Evolutionary conservation across 2,888 invertebrate species (phyloP), one percentile per base, ranked within the genome.

Genomic region (Spisula subtruncata): DNA sequence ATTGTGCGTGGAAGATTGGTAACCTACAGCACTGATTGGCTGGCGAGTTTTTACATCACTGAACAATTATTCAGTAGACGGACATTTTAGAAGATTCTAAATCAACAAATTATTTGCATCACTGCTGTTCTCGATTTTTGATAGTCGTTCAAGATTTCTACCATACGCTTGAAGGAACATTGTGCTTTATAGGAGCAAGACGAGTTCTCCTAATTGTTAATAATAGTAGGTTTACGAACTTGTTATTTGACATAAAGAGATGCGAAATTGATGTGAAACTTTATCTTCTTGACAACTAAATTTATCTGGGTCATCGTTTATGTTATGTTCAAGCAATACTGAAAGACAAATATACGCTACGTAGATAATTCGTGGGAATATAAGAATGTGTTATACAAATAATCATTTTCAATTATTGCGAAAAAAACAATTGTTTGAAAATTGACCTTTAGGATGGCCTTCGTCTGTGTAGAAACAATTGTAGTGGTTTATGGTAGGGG

Each of bases 41-140:
- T 32, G 32, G 25, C 25, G 29, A 71, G 14, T 29, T 75, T 35
- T 32, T 35, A 32, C 18, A 25, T 75, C 75, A 75, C 25, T 75
- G 75, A 75, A 32, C 75, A 75, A 75, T 75, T 75, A 75, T 75
- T 75, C 75, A 35, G 75, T 2, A 29, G 75, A 75, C 75, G 35
- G 75, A 75, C 16, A 18, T 75, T 35, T 75, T 32, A 35, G 75
- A 35, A 32, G 35, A 18, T 29, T 75, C 32, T 12, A 75, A 75
- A 35, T 75, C 75, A 75, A 75, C 75, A 75, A 75, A 75, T 75
- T 75, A 75, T 75, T 35, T 75, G 75, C 75, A 29, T 75, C 75
- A 75, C 75, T 75, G 29, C 32, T 18, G 6, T 32, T 14, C 18
- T 32, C 32, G 35, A 35, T 35, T 75, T 75, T 32, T 32, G 29